Percentiles rank a stretch among this genome's conserved stretches.
phyloP scores from a whole-genome alignment of 2,888 invertebrate species.

The Ariolimax columbianus region DNA sequence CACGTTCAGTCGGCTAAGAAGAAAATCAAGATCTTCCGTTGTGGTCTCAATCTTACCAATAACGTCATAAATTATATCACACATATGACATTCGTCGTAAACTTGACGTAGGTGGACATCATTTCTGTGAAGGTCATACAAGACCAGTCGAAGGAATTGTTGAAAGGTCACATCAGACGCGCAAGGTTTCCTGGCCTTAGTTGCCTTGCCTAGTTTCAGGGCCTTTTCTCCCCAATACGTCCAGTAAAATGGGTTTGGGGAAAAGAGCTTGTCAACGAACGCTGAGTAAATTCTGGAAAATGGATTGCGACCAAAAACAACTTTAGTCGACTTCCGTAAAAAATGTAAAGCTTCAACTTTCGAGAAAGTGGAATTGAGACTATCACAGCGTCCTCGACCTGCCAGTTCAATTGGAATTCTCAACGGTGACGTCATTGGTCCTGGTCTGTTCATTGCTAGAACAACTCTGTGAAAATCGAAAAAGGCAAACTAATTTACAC shows the following conservation, averaged over 20 bases:
- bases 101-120: conserved; percentile 56
- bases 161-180: conserved; percentile 50
- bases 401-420: conserved; percentile 38
- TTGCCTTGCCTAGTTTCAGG: not conserved
- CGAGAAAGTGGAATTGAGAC: not conserved
- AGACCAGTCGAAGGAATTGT: conserved; percentile 39
- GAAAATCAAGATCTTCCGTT: conserved; percentile 50
- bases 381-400: not conserved
- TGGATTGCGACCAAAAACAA: conserved; percentile 57
- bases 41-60: conserved; percentile 58
- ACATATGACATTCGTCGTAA: conserved; percentile 53
- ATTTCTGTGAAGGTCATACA: not conserved
- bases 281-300: conserved; percentile 57
- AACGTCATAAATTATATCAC: conserved; percentile 54
- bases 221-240: conserved; percentile 46
- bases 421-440: conserved; percentile 46
- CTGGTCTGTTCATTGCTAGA: conserved; percentile 40
- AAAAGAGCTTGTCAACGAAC: conserved; percentile 57
- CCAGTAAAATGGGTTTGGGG: conserved; percentile 60
- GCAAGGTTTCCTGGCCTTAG: conserved; percentile 16
- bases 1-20: conserved; percentile 47
- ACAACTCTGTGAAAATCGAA: conserved; percentile 32
- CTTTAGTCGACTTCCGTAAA: conserved; percentile 32
- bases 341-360: not conserved
- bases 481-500: too few relatives aligned